These are phyloP conservation scores for Caenorhabditis sp. DNA, from an alignment of 2,888 invertebrate genomes.

Conservation along the genomic window DNA sequence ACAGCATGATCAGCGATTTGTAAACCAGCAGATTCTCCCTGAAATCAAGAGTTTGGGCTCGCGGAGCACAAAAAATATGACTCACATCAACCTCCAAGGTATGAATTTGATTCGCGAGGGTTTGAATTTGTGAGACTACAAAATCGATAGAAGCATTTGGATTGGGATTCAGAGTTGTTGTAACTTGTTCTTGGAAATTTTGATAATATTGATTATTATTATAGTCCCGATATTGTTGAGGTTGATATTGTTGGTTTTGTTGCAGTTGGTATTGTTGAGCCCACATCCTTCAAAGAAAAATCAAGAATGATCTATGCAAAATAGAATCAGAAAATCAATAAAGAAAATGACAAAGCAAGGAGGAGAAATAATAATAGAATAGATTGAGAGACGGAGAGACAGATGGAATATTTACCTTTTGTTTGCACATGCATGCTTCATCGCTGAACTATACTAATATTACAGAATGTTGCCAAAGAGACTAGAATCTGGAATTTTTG, in stretches of 20 bases:
- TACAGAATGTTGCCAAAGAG: too few relatives aligned
- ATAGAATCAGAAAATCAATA: neutral
- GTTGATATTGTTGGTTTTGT: neutral
- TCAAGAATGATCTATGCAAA: neutral
- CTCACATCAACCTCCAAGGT: constrained; percentile 24
- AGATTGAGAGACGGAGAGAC: neutral
- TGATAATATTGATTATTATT: neutral
- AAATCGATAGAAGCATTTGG: constrained; percentile 57
- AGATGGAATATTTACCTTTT: neutral
- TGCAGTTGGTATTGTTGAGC: neutral
- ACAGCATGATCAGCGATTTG: constrained; percentile 43
- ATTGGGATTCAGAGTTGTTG: constrained; percentile 32
- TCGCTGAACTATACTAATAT: neutral
- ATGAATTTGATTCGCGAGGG: constrained; percentile 29
- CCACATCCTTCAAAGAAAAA: neutral
- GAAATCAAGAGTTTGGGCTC: constrained; percentile 3
- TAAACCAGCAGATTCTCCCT: constrained; percentile 43
- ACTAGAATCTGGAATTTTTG: too few relatives aligned
- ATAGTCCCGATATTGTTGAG: neutral
- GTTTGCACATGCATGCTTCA: constrained; percentile 1
- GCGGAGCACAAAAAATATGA: neutral
- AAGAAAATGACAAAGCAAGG: neutral
- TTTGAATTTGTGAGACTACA: constrained; percentile 49
- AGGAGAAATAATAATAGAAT: neutral
- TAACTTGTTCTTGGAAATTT: constrained; percentile 1